A percentile compares a stretch with the other conserved stretches of the same genome.
Evolutionary conservation across 2,113 vertebrate genomes (phyloP).

Genomic region (Mesembrinibis cayennensis): DNA sequence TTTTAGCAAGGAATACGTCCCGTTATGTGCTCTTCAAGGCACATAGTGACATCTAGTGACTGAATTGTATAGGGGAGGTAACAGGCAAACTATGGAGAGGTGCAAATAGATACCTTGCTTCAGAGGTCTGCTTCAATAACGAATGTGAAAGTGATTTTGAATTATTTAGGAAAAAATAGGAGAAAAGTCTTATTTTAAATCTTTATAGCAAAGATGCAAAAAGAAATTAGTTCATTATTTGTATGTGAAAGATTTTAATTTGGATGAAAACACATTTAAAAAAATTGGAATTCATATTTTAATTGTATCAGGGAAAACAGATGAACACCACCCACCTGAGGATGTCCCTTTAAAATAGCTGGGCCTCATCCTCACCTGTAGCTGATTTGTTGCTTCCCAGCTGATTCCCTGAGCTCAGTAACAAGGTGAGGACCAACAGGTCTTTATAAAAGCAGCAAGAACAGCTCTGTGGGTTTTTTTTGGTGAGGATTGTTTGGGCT

Average conservation of each 20-base stretch:
- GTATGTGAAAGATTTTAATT: background rate
- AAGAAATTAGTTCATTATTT: background rate
- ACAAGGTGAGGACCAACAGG: background rate
- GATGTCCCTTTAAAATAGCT: background rate
- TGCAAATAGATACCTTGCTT: rapidly evolving
- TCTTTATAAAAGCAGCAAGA: background rate
- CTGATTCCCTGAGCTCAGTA: background rate
- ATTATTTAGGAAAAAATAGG: background rate
- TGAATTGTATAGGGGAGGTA: background rate
- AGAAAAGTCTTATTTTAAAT: background rate
- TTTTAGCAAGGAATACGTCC: background rate
- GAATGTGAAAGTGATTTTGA: background rate
- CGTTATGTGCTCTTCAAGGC: background rate
- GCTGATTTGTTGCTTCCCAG: background rate
- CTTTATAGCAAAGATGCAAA: background rate
- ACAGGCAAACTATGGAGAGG: background rate
- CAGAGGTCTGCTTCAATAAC: background rate
- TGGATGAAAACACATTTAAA: background rate
- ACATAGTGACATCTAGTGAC: conserved; percentile 4
- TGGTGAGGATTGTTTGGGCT: background rate
- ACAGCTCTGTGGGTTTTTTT: rapidly evolving
- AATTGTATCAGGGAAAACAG: background rate
- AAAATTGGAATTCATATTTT: background rate
- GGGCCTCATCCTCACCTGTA: background rate
- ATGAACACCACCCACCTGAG: rapidly evolving